These are phyloP conservation scores for Diglossa brunneiventris DNA, from an alignment of 2,113 vertebrate species.

Conservation along the genomic window DNA sequence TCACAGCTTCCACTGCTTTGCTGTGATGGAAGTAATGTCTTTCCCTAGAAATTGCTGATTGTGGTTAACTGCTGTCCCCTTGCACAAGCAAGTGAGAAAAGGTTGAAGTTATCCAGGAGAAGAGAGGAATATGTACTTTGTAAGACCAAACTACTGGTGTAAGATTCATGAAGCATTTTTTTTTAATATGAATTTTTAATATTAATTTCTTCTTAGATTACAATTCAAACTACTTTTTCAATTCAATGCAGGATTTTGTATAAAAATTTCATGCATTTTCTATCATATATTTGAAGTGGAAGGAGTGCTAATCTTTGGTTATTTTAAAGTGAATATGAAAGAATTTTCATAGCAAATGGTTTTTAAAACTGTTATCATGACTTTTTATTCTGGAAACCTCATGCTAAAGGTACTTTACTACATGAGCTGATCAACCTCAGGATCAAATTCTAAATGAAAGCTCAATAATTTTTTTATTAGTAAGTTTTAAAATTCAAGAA, in stretches of 20 bases:
- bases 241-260: not conserved
- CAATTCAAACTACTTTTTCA: not conserved
- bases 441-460: not conserved
- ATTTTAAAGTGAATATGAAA: not conserved
- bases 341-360: not conserved
- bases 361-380: accelerated
- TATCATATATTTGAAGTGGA: not conserved
- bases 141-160: not conserved
- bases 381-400: not conserved
- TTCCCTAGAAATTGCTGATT: not conserved
- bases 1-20: not conserved
- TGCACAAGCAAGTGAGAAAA: not conserved
- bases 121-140: not conserved
- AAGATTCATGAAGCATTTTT: accelerated
- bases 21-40: not conserved
- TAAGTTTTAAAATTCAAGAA: not conserved
- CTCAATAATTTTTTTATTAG: not conserved
- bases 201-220: not conserved
- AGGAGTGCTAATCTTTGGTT: not conserved
- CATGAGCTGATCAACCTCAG: not conserved
- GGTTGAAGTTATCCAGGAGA: not conserved
- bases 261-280: not conserved
- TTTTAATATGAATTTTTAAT: not conserved
- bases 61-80: not conserved
- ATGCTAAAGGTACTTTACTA: not conserved